Conservation (phyloP, 2,888 invertebrate species). For the Pilophorus perplexus region DNA sequence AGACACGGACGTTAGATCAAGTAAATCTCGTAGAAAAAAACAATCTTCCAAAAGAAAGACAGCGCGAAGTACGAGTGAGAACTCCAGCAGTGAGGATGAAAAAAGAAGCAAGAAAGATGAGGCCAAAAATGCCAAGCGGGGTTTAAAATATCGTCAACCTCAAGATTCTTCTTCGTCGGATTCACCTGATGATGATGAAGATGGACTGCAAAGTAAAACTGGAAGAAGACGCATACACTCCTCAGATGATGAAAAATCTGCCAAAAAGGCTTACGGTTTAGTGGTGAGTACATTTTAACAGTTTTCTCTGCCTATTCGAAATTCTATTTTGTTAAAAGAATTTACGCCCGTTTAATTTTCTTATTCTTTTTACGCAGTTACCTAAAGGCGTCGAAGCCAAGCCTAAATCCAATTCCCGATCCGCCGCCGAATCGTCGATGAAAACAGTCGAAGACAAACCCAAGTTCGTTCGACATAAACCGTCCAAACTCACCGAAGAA, state of each 20-base stretch:
- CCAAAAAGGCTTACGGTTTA: constrained; percentile 52
- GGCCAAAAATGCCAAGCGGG: not conserved
- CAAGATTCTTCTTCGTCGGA: not conserved
- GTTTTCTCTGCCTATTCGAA: not conserved
- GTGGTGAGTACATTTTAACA: constrained; percentile 47
- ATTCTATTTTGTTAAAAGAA: not conserved
- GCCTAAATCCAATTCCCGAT: not conserved
- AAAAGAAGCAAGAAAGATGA: not conserved
- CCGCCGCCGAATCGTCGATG: constrained; percentile 33
- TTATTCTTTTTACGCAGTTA: not conserved
- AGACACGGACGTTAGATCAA: not conserved
- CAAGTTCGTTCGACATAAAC: constrained; percentile 41
- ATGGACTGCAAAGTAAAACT: constrained; percentile 1
- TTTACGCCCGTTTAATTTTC: not conserved
- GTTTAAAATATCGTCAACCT: not conserved
- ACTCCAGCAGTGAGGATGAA: not conserved
- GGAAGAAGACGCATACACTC: constrained; percentile 25
- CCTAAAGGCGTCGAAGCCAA: constrained; percentile 17
- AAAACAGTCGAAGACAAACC: constrained; percentile 46
- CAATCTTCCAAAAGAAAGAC: no score
- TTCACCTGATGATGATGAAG: not conserved
- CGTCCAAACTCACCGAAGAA: constrained; percentile 46
- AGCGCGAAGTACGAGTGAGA: not conserved
- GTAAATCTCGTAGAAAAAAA: no score
- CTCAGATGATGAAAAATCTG: constrained; percentile 40